Percentiles rank a stretch among this genome's conserved stretches.
These are phyloP conservation scores for Neosilurus mollespiculum DNA, from an alignment of 2,797 vertebrate species.

Conservation along the genomic window DNA sequence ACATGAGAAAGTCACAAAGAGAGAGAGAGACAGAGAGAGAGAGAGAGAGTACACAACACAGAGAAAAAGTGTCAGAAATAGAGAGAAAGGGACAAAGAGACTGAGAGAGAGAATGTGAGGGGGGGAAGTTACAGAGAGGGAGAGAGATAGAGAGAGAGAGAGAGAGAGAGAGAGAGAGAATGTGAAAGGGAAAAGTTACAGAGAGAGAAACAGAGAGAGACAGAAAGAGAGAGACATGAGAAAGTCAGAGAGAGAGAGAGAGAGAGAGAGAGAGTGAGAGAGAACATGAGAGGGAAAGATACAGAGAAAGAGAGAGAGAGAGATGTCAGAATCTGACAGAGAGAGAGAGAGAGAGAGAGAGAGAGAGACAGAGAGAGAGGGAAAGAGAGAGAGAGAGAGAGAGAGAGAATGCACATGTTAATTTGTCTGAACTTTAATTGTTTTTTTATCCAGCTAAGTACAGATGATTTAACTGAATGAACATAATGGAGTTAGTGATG, in stretches of 20 bases:
- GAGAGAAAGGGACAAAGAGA: neutral
- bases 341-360: neutral
- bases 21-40: neutral
- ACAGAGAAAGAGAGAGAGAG: neutral
- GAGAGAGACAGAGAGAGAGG: neutral
- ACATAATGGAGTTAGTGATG: slow-evolving; percentile 22
- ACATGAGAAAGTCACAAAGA: too few species aligned
- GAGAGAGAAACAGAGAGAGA: neutral
- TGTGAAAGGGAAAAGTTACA: neutral
- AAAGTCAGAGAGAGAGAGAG: neutral
- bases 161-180: neutral
- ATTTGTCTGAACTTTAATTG: neutral
- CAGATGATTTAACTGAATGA: neutral
- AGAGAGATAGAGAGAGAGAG: neutral
- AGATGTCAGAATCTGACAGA: neutral
- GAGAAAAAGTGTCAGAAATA: neutral
- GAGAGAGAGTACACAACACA: neutral
- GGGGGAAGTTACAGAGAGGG: neutral
- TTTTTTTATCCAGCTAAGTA: slow-evolving; percentile 8
- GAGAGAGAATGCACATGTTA: neutral
- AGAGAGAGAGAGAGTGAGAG: neutral
- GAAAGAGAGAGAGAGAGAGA: neutral
- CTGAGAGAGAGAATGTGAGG: neutral
- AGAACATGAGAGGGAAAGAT: neutral
- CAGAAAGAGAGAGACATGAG: neutral